Conservation (phyloP, 2,888 invertebrate species). For the Meloe dianella region DNA sequence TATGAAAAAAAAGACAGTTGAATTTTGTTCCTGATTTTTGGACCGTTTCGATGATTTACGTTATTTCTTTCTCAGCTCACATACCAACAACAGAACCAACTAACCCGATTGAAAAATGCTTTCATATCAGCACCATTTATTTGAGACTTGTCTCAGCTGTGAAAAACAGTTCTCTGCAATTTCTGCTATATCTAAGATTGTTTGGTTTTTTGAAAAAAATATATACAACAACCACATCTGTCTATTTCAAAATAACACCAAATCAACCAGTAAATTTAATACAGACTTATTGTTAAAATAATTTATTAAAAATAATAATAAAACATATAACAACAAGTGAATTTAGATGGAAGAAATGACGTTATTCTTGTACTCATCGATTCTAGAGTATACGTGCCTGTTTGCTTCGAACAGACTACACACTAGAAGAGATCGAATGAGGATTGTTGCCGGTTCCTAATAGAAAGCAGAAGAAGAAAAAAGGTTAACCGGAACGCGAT, state of each 20-base stretch:
- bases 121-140: slow-evolving; percentile 48
- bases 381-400: neutral
- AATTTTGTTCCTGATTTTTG: slow-evolving; percentile 16
- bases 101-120: slow-evolving; percentile 45
- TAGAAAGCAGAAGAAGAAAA: slow-evolving; percentile 29
- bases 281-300: neutral
- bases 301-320: neutral
- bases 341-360: neutral
- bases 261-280: neutral
- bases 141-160: slow-evolving; percentile 22
- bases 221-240: slow-evolving; percentile 7
- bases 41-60: slow-evolving; percentile 25
- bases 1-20: neutral
- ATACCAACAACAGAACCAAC: slow-evolving; percentile 29
- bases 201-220: neutral
- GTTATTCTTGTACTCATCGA: neutral
- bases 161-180: neutral
- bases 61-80: slow-evolving; percentile 20
- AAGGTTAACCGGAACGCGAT: slow-evolving; percentile 34
- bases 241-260: neutral
- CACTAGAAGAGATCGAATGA: slow-evolving; percentile 1
- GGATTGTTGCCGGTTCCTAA: neutral
- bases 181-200: slow-evolving; percentile 1
- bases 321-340: neutral
- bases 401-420: neutral